phyloP scores from a whole-genome alignment of 2,113 vertebrate genomes.

The Riparia riparia region DNA sequence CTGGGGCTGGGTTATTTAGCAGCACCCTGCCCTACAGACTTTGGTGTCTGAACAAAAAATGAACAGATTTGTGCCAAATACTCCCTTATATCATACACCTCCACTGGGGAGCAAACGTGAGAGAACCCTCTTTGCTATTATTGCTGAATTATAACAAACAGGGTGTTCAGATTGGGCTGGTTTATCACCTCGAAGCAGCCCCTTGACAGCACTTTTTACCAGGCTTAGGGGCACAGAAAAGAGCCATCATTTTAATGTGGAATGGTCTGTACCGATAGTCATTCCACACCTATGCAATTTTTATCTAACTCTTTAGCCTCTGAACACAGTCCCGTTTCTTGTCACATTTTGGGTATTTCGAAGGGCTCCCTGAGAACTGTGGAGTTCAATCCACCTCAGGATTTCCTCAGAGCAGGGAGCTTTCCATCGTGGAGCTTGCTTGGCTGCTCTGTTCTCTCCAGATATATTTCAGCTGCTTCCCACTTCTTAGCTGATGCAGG shows the following conservation, averaged over 20 bases:
- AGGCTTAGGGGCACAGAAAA: not conserved
- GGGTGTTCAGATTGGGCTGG: not conserved
- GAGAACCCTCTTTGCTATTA: not conserved
- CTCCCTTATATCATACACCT: not conserved
- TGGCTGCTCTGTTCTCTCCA: not conserved
- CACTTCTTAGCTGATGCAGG: not conserved
- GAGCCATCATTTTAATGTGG: not conserved
- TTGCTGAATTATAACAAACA: not conserved
- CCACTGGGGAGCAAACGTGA: not conserved
- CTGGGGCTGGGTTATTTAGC: not conserved
- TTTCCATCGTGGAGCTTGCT: not conserved
- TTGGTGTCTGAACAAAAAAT: not conserved
- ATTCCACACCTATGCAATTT: not conserved
- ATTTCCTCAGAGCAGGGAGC: not conserved
- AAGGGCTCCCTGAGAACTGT: not conserved
- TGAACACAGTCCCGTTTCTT: not conserved
- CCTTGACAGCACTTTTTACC: not conserved
- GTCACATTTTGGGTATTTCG: not conserved
- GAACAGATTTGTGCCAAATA: not conserved
- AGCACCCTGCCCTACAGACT: not conserved
- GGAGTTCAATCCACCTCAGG: not conserved
- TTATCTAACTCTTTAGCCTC: not conserved
- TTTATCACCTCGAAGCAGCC: not conserved
- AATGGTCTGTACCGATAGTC: not conserved
- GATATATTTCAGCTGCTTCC: conserved; percentile 25